Conservation (phyloP, 2,113 vertebrate species). For the Tursiops truncatus region DNA sequence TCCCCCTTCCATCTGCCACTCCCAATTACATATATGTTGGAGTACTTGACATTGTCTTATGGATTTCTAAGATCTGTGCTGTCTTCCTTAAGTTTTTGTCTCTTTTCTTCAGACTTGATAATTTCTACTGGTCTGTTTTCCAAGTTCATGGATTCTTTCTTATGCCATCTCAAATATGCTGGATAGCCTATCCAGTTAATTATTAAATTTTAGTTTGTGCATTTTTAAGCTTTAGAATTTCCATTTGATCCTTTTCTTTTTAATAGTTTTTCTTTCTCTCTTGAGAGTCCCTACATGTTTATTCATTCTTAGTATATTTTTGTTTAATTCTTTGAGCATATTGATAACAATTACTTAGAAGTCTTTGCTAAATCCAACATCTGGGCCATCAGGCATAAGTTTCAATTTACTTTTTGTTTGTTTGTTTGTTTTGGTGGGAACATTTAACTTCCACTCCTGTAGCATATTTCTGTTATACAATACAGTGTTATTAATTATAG, state of each 20-base stretch:
- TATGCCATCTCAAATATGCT: background rate
- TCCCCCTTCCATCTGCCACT: background rate
- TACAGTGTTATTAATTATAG: background rate
- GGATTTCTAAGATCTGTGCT: background rate
- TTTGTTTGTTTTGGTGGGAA: background rate
- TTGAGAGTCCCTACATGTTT: background rate
- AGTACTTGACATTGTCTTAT: background rate
- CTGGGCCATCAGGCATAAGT: background rate
- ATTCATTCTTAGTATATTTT: background rate
- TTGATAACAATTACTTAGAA: background rate
- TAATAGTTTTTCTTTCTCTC: background rate
- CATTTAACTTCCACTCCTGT: background rate
- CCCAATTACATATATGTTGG: background rate
- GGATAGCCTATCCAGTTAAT: background rate
- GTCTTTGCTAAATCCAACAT: background rate
- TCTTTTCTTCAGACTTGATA: background rate
- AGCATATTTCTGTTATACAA: background rate
- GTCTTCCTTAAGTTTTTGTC: background rate
- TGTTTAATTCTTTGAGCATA: background rate
- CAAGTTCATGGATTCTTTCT: background rate
- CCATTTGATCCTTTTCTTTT: background rate
- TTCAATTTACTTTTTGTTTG: background rate
- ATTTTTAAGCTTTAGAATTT: background rate
- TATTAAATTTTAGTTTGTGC: background rate
- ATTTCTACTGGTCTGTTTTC: background rate